These are phyloP conservation scores for Mustelus asterias DNA, from an alignment of 2,113 vertebrate genomes.

Conservation along the genomic window DNA sequence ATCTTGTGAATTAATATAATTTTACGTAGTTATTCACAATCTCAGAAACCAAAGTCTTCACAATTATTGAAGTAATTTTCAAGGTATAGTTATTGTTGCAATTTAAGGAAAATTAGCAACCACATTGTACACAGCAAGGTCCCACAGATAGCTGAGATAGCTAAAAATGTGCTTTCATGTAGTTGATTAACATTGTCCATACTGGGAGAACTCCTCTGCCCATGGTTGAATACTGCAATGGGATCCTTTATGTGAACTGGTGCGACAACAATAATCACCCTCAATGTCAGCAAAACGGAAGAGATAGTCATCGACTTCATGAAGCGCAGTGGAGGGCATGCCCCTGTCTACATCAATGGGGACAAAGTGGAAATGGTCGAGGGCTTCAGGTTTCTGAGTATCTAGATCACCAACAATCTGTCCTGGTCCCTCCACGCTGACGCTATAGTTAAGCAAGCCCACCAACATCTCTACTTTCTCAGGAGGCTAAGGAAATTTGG, in stretches of 20 bases:
- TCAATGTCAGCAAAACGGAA: too few relatives aligned
- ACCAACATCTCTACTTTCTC: too few relatives aligned
- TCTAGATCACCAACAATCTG: too few relatives aligned
- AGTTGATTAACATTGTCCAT: not conserved
- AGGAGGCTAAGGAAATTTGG: too few relatives aligned
- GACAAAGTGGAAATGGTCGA: too few relatives aligned
- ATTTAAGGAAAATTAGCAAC: not conserved
- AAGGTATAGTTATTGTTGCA: not conserved
- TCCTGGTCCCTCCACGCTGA: too few relatives aligned
- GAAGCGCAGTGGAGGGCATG: too few relatives aligned
- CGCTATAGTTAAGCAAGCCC: too few relatives aligned
- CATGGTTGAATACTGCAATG: not conserved
- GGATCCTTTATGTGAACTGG: not conserved
- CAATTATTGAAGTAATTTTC: not conserved
- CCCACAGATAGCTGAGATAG: not conserved
- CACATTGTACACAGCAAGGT: not conserved
- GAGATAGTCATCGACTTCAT: too few relatives aligned
- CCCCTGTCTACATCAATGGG: too few relatives aligned
- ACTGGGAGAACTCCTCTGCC: not conserved
- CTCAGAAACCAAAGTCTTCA: not conserved
- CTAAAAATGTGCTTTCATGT: not conserved
- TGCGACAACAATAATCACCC: too few relatives aligned
- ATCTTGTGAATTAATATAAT: not conserved
- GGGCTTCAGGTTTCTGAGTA: too few relatives aligned
- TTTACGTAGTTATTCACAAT: not conserved